Evolutionary conservation across 2,888 invertebrate species (phyloP), one percentile per base, ranked within the genome.

Genomic region (Clistopyga incitator): DNA sequence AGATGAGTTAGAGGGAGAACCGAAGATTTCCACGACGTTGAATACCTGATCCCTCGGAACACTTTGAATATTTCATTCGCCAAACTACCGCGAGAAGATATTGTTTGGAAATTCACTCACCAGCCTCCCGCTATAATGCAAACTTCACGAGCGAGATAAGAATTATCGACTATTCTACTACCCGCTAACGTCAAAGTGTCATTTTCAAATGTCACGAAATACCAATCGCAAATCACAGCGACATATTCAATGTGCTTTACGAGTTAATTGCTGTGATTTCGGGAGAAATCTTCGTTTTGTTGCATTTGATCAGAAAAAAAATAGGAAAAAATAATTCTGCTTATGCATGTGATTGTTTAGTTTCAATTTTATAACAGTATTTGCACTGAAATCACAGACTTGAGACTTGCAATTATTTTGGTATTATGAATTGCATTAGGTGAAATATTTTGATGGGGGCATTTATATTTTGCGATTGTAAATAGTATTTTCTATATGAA

Each of bases 41-140:
- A 78, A 78, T 47, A 68, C 68, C 42, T 75, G 74, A 74, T 61
- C 74, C 61, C 54, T 70, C 20, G 34, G 52, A 70, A 82, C 54
- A 78, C 74, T 61, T 75, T 82, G 74, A 82, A 82, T 82, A 82
- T 82, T 82, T 78, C 68, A 78, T 78, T 68, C 56, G 15, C 68
- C 67, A 78, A 82, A 75, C 54, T 64, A 56, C 68, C 61, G 54
- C 78, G 78, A 70, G 42, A 70, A 74, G 78, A 70, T 82, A 82
- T 82, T 82, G 78, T 75, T 82, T 78, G 82, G 75, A 78, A 75
- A 75, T 78, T 78, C 54, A 47, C 68, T 56, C 52, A 54, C 20
- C 25, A 34, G 2, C 18, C 61, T 34, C n/a, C n/a, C 13, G 18
- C 3, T 38, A 18, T 18, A 61, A 61, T 38, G 61, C 18, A 61